These are phyloP conservation scores for Malacoraja senta DNA, from an alignment of 2,797 vertebrate species.

Conservation along the genomic window DNA sequence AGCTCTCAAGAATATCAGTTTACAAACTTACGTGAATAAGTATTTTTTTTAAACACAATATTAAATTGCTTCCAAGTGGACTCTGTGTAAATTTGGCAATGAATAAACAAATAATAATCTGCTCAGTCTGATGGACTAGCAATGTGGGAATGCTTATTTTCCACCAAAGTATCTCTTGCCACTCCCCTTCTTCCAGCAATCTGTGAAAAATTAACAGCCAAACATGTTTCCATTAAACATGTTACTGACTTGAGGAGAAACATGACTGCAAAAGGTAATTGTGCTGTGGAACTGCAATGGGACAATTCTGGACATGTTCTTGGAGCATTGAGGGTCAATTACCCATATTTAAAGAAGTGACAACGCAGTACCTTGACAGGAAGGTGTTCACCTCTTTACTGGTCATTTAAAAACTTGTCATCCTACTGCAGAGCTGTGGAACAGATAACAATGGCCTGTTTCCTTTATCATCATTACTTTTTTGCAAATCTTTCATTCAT, in stretches of 20 bases:
- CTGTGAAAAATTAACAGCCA: conserved; percentile 23
- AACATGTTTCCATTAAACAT: not conserved
- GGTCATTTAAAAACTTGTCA: not conserved
- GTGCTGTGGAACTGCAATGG: not conserved
- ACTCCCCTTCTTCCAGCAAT: not conserved
- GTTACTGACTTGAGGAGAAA: conserved; percentile 19
- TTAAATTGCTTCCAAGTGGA: conserved; percentile 31
- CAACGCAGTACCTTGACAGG: not conserved
- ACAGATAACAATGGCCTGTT: too few species aligned
- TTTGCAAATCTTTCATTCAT: too few species aligned
- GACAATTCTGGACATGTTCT: conserved; percentile 9
- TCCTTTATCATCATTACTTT: too few species aligned
- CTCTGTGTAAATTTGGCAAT: conserved; percentile 1
- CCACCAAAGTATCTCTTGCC: conserved; percentile 8
- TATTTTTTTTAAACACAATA: not conserved
- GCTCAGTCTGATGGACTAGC: conserved; percentile 10
- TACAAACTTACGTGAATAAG: conserved; percentile 24
- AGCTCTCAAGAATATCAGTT: conserved; percentile 36
- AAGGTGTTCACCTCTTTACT: not conserved
- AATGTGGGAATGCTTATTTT: conserved; percentile 16
- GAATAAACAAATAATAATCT: not conserved
- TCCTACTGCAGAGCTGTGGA: not conserved
- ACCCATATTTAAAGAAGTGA: not conserved
- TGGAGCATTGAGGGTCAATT: not conserved
- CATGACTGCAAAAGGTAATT: not conserved